These are phyloP conservation scores for Spodoptera picta DNA, from an alignment of 2,888 invertebrate species.

Conservation along the genomic window DNA sequence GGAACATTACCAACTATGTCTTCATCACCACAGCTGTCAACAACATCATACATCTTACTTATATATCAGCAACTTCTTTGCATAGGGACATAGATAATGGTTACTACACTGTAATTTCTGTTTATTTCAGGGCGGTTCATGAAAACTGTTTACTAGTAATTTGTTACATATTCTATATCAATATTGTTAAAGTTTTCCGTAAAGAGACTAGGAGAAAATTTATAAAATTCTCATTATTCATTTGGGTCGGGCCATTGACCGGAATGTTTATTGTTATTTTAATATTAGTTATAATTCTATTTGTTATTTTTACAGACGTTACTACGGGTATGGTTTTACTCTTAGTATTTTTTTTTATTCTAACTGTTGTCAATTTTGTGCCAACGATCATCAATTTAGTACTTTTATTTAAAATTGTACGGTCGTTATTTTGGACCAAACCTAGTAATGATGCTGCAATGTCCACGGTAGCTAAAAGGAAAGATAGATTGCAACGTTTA, in stretches of 20 bases:
- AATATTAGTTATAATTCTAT: slow-evolving; percentile 9
- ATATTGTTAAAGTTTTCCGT: slow-evolving; percentile 28
- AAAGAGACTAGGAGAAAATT: slow-evolving; percentile 8
- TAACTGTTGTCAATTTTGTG: background rate
- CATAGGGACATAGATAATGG: too few relatives aligned
- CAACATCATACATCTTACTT: slow-evolving; percentile 16
- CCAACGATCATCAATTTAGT: slow-evolving; percentile 14
- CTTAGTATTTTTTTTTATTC: background rate
- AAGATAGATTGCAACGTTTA: slow-evolving; percentile 14
- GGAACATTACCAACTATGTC: slow-evolving; percentile 35
- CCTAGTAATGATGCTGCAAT: background rate
- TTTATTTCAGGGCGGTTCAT: slow-evolving; percentile 2
- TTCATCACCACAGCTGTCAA: slow-evolving; percentile 25
- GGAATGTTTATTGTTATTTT: background rate
- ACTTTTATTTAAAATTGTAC: slow-evolving; percentile 20
- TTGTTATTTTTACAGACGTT: background rate
- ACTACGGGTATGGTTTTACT: background rate
- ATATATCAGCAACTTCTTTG: background rate
- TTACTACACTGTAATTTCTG: background rate
- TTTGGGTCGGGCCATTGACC: slow-evolving; percentile 25
- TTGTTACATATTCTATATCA: slow-evolving; percentile 23
- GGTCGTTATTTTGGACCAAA: slow-evolving; percentile 5
- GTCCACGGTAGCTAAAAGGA: background rate
- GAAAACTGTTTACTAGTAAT: slow-evolving; percentile 28
- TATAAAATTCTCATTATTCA: slow-evolving; percentile 18